Evolutionary conservation across 2,113 vertebrate genomes (phyloP).

Genomic region (Tyto alba): DNA sequence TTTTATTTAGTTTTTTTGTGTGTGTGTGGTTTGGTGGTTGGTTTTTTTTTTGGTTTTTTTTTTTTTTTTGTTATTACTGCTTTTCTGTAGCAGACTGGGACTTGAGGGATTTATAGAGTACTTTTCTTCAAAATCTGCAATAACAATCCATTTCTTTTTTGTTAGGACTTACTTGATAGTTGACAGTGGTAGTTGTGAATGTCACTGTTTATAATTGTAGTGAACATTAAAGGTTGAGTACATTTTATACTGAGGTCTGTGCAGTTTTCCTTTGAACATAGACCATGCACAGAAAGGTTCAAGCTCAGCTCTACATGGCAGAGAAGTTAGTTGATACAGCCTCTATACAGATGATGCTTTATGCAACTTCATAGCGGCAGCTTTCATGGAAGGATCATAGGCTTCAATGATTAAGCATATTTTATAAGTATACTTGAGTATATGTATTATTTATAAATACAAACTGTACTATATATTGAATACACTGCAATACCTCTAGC

Average conservation of each 20-base stretch:
- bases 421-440: neutral
- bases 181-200: neutral
- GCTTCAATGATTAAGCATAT: neutral
- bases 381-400: neutral
- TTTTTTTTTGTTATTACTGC: neutral
- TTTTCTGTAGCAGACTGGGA: neutral
- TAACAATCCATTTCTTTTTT: neutral
- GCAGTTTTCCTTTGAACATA: neutral
- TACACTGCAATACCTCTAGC: neutral
- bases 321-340: neutral
- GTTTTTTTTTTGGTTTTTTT: no score
- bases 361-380: neutral
- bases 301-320: neutral
- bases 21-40: no score
- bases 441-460: neutral
- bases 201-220: neutral
- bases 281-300: neutral
- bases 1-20: no score
- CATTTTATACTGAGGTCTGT: neutral
- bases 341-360: neutral
- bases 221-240: neutral
- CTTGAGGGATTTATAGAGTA: neutral
- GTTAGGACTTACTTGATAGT: neutral
- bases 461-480: neutral
- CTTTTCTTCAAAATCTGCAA: neutral